phyloP scores from a whole-genome alignment of 1,140 invertebrate genomes.

The Magallana ariakensis region DNA sequence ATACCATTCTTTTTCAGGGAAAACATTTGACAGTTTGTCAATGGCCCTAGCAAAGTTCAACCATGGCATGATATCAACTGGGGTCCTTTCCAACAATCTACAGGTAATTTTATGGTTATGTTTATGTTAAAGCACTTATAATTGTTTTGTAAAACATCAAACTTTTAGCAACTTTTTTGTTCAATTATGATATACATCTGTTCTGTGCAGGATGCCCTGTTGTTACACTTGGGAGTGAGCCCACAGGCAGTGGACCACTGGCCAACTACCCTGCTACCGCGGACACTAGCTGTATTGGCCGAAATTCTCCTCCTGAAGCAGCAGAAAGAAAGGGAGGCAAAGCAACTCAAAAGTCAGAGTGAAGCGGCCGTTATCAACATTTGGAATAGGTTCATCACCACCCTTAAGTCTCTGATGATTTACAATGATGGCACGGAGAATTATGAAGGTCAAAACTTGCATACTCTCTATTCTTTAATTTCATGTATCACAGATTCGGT shows the following conservation, averaged over 20 bases:
- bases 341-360: slow-evolving; percentile 70
- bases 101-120: slow-evolving; percentile 70
- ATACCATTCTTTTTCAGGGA: slow-evolving; percentile 64
- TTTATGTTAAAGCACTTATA: not conserved
- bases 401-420: slow-evolving; percentile 89
- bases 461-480: not conserved
- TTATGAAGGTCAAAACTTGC: slow-evolving; percentile 70
- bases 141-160: too few species aligned
- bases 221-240: slow-evolving; percentile 88
- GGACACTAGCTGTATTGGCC: slow-evolving; percentile 90
- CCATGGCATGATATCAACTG: slow-evolving; percentile 90
- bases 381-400: slow-evolving; percentile 93
- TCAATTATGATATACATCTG: not conserved
- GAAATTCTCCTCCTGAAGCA: slow-evolving; percentile 88
- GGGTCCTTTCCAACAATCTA: slow-evolving; percentile 84
- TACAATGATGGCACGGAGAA: slow-evolving; percentile 67
- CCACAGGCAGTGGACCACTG: slow-evolving; percentile 85
- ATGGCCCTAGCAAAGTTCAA: slow-evolving; percentile 85
- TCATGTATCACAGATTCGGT: not conserved
- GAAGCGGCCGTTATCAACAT: slow-evolving; percentile 93
- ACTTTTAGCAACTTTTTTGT: too few species aligned
- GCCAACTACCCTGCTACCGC: slow-evolving; percentile 91
- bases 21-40: slow-evolving; percentile 74
- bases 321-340: slow-evolving; percentile 86
- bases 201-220: slow-evolving; percentile 84